Conservation (phyloP, 2,888 invertebrate genomes). For the Lymantria dispar region DNA sequence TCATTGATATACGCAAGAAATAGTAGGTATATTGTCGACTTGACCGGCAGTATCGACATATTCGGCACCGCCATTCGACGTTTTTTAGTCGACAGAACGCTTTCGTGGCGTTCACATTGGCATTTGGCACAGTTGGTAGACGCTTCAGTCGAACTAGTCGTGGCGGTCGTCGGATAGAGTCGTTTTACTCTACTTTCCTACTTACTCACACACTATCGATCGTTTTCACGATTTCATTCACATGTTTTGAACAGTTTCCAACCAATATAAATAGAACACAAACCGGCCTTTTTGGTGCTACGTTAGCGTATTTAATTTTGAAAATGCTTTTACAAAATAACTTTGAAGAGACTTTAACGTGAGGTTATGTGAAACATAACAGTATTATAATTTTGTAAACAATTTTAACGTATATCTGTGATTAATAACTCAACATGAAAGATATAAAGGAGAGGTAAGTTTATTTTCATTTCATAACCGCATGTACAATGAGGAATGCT, state of each 20-base stretch:
- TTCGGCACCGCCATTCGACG: constrained; percentile 7
- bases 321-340: constrained; percentile 10
- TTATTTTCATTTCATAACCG: not conserved
- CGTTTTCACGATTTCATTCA: constrained; percentile 50
- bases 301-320: constrained; percentile 9
- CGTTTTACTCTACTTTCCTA: constrained; percentile 19
- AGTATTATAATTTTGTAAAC: constrained; percentile 20
- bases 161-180: constrained; percentile 23
- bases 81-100: not conserved
- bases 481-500: too few species aligned
- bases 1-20: constrained; percentile 43
- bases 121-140: constrained; percentile 17
- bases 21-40: constrained; percentile 3
- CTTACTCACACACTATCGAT: constrained; percentile 37
- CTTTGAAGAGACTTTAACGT: constrained; percentile 10
- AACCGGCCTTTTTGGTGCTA: constrained; percentile 41
- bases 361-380: constrained; percentile 10
- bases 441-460: constrained; percentile 57
- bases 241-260: constrained; percentile 42
- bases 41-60: not conserved
- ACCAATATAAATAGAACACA: constrained; percentile 33
- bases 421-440: constrained; percentile 47
- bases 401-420: constrained; percentile 17
- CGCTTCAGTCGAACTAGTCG: constrained; percentile 29
- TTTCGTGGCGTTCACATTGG: not conserved